Evolutionary conservation across 2,797 vertebrate species (phyloP).

Genomic region (Gadopsis bispinosus): DNA sequence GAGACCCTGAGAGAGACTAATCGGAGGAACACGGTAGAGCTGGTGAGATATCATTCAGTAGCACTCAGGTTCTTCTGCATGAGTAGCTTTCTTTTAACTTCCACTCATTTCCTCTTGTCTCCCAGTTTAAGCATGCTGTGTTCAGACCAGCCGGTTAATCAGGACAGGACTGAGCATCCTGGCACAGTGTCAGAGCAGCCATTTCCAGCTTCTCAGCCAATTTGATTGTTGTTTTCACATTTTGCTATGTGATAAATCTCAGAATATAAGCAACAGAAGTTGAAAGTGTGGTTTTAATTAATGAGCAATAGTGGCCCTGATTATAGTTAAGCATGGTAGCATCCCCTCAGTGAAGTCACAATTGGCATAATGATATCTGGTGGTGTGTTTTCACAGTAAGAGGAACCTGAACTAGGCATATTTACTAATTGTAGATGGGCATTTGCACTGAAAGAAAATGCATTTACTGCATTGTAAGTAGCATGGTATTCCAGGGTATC

Average conservation of each 20-base stretch:
- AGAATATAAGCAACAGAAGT: slow-evolving; percentile 1
- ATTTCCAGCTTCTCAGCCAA: neutral
- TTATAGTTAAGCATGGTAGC: too few species aligned
- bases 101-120: slow-evolving; percentile 1
- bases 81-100: neutral
- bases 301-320: neutral
- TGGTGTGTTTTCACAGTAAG: neutral
- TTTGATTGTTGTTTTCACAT: neutral
- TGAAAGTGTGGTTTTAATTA: neutral
- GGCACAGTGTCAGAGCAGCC: slow-evolving; percentile 24
- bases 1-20: slow-evolving; percentile 95
- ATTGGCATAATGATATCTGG: neutral
- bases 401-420: neutral
- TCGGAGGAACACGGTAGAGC: slow-evolving; percentile 93
- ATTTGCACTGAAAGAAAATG: neutral
- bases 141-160: slow-evolving; percentile 12
- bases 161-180: slow-evolving; percentile 14
- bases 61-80: neutral
- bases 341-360: neutral
- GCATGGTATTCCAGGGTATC: neutral
- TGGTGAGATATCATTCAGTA: slow-evolving; percentile 84
- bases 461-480: neutral
- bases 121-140: neutral
- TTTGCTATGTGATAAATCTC: slow-evolving; percentile 15
- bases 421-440: neutral